These are phyloP conservation scores for Argopecten irradians DNA, from an alignment of 1,140 invertebrate genomes.

Conservation along the genomic window DNA sequence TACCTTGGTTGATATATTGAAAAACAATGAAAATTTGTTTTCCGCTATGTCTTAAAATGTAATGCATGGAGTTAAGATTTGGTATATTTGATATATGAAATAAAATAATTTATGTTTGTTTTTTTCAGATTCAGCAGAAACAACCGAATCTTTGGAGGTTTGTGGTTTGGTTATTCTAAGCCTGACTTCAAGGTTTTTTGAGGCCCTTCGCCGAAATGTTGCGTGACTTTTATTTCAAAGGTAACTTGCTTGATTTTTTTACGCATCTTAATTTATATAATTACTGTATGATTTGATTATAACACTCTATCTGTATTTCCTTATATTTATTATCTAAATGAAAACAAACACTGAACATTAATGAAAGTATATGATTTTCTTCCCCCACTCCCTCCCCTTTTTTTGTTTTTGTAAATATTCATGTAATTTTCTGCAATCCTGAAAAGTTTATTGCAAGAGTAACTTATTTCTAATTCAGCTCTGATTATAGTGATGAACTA, in stretches of 20 bases:
- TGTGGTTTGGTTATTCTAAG: constrained; percentile 42
- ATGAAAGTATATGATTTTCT: too few species aligned
- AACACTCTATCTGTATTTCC: not conserved
- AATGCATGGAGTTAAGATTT: too few species aligned
- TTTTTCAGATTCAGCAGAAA: constrained; percentile 25
- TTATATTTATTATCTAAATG: not conserved
- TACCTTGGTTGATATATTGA: too few species aligned
- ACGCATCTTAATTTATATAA: not conserved
- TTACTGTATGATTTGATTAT: not conserved
- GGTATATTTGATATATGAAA: too few species aligned
- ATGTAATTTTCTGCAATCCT: too few species aligned
- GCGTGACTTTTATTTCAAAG: not conserved
- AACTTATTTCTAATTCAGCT: too few species aligned
- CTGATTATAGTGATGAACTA: too few species aligned
- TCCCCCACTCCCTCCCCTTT: too few species aligned
- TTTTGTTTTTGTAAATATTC: too few species aligned
- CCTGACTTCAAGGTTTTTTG: constrained; percentile 34
- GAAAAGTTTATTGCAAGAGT: too few species aligned
- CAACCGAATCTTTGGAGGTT: constrained; percentile 38
- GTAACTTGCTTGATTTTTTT: not conserved
- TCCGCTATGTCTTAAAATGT: too few species aligned
- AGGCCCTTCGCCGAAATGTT: constrained; percentile 36
- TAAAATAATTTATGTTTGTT: not conserved
- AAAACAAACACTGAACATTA: not conserved
- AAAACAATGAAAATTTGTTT: too few species aligned